These are phyloP conservation scores for Cydia pomonella DNA, from an alignment of 1,140 invertebrate species.

Conservation along the genomic window DNA sequence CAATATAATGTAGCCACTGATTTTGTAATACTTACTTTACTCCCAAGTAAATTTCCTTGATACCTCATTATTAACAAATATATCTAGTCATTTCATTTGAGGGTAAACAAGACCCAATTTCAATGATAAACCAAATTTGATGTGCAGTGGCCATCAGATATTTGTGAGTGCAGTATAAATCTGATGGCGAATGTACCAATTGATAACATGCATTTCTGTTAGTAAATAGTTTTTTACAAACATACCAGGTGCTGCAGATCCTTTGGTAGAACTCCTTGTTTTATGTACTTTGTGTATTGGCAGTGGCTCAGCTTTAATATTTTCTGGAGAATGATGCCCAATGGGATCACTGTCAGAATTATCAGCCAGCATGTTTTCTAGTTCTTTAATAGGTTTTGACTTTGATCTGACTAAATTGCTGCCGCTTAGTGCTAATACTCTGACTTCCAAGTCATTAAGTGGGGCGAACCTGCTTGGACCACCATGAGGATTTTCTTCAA, in stretches of 20 bases:
- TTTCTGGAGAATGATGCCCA: neutral
- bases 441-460: constrained; percentile 68
- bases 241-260: neutral
- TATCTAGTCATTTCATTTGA: too few species aligned
- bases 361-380: constrained; percentile 47
- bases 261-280: neutral
- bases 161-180: too few species aligned
- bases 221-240: neutral
- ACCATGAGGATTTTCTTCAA: constrained; percentile 46
- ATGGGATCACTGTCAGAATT: constrained; percentile 30
- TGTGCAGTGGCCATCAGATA: too few species aligned
- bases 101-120: too few species aligned
- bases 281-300: constrained; percentile 1
- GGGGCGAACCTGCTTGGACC: constrained; percentile 56
- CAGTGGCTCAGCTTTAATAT: neutral
- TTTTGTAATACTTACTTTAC: too few species aligned
- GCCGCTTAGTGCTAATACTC: constrained; percentile 61
- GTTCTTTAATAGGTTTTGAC: constrained; percentile 47
- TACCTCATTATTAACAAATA: neutral
- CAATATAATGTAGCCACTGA: too few species aligned
- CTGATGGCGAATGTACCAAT: too few species aligned
- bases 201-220: neutral
- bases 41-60: neutral
- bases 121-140: too few species aligned
- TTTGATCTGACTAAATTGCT: constrained; percentile 45